Percentiles rank a stretch among this genome's conserved stretches.
phyloP scores from a whole-genome alignment of 2,888 invertebrate genomes.

The Agapetus fuscipes region DNA sequence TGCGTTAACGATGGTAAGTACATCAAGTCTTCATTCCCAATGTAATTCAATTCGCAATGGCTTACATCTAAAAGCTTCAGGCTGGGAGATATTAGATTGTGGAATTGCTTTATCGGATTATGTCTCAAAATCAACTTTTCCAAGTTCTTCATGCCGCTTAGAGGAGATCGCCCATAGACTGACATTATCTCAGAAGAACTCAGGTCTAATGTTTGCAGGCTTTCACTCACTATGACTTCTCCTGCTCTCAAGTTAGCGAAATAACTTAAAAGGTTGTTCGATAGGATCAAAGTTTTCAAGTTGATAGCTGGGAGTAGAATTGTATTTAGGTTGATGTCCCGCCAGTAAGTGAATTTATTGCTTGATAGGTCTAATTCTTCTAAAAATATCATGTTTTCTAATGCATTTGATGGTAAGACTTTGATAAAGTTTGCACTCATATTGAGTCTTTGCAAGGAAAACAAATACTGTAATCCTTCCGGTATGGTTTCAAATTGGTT shows the following conservation, averaged over 20 bases:
- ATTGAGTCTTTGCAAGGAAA: slow-evolving; percentile 39
- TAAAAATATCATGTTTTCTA: slow-evolving; percentile 46
- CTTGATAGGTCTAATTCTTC: slow-evolving; percentile 51
- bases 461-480: slow-evolving; percentile 36
- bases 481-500: slow-evolving; percentile 54
- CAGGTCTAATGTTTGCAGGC: slow-evolving; percentile 49
- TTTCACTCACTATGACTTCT: slow-evolving; percentile 47
- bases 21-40: slow-evolving; percentile 44
- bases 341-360: slow-evolving; percentile 52
- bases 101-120: slow-evolving; percentile 42
- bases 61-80: slow-evolving; percentile 47
- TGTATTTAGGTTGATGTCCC: slow-evolving; percentile 44
- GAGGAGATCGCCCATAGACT: slow-evolving; percentile 40
- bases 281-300: slow-evolving; percentile 52
- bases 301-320: slow-evolving; percentile 39
- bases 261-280: slow-evolving; percentile 48
- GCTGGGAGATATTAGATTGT: slow-evolving; percentile 40
- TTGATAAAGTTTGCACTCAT: slow-evolving; percentile 43
- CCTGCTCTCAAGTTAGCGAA: slow-evolving; percentile 41
- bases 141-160: slow-evolving; percentile 43
- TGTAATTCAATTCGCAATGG: slow-evolving; percentile 43
- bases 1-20: slow-evolving; percentile 49
- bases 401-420: slow-evolving; percentile 37
- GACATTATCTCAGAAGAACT: slow-evolving; percentile 51
- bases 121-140: slow-evolving; percentile 43